Evolutionary conservation across 2,888 invertebrate species (phyloP).

Genomic region (Teleiodes luculella): DNA sequence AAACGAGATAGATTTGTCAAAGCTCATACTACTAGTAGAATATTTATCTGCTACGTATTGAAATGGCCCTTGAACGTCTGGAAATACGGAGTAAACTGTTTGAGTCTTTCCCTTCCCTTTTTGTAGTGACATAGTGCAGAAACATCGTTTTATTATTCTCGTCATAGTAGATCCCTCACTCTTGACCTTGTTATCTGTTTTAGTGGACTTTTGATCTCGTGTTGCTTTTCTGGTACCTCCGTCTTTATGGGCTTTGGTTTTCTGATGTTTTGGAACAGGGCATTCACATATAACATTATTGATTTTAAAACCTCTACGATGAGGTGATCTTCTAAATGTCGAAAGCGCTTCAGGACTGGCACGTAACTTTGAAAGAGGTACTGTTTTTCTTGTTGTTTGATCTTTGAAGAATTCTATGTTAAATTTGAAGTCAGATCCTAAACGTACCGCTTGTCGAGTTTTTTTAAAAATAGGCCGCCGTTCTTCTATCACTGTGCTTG

Average conservation of each 20-base stretch:
- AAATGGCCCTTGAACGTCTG: neutral
- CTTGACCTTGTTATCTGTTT: neutral
- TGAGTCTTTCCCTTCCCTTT: neutral
- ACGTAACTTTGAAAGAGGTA: neutral
- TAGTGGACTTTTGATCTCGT: neutral
- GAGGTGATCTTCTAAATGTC: no score
- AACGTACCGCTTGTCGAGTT: conserved; percentile 14
- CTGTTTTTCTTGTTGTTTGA: neutral
- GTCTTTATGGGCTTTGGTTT: neutral
- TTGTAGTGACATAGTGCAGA: neutral
- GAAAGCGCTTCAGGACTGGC: no score
- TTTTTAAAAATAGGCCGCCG: conserved; percentile 13
- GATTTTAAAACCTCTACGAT: no score
- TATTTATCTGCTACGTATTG: neutral
- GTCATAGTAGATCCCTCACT: neutral
- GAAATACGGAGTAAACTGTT: neutral
- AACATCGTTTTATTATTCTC: neutral
- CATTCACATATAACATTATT: neutral
- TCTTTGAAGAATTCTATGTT: neutral
- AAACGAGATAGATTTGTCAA: neutral
- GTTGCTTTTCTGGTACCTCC: neutral
- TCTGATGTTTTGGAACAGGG: neutral
- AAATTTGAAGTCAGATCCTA: conserved; percentile 3
- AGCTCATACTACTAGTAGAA: no score
- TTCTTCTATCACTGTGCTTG: neutral